These are phyloP conservation scores for Hirundichthys speculiger DNA, from an alignment of 2,113 vertebrate genomes.

Conservation along the genomic window DNA sequence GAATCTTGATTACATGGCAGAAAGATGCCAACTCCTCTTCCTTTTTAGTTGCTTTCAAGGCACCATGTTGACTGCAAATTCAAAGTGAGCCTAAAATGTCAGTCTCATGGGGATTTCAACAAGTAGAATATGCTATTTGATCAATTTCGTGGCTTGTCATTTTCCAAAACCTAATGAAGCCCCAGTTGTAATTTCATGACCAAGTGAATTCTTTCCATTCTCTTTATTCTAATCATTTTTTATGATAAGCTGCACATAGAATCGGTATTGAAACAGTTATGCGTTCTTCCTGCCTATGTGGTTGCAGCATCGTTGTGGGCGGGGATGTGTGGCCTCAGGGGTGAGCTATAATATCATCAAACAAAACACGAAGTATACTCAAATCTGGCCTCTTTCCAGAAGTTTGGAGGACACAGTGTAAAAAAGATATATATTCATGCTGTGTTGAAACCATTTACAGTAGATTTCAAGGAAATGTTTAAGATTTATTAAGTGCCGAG, in stretches of 20 bases:
- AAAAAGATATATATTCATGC: constrained; percentile 49
- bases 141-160: constrained; percentile 32
- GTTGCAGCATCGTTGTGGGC: constrained; percentile 32
- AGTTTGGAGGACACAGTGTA: constrained; percentile 48
- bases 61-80: constrained; percentile 42
- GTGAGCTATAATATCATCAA: constrained; percentile 58
- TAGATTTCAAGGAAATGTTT: constrained; percentile 52
- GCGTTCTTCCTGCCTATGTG: constrained; percentile 17
- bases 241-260: constrained; percentile 4
- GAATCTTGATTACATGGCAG: constrained; percentile 51
- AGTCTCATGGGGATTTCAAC: constrained; percentile 44
- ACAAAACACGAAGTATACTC: constrained; percentile 53
- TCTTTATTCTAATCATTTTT: background rate
- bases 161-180: constrained; percentile 41
- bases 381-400: constrained; percentile 46
- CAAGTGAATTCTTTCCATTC: background rate
- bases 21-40: constrained; percentile 63
- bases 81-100: constrained; percentile 45
- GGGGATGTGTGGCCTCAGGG: constrained; percentile 44
- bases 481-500: constrained; percentile 65
- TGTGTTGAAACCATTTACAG: constrained; percentile 25
- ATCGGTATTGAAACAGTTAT: constrained; percentile 3
- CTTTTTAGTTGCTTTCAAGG: constrained; percentile 46
- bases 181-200: background rate
- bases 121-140: constrained; percentile 48